Evolutionary conservation across 2,797 vertebrate genomes (phyloP), one percentile per base, ranked within the genome.

Genomic region (Taeniopygia guttata): DNA sequence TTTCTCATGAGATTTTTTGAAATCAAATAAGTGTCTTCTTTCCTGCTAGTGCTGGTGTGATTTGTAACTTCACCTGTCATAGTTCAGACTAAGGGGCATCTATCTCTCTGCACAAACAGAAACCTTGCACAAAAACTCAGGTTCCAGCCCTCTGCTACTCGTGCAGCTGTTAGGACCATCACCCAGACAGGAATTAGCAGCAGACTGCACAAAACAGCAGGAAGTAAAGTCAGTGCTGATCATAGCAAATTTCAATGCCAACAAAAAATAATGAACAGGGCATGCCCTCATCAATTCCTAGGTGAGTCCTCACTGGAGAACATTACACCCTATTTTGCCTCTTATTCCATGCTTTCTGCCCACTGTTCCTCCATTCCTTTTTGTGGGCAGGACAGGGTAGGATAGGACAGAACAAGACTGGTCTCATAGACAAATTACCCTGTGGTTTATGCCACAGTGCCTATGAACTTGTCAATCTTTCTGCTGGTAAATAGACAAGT

Each of bases 1-100:
- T 87, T 88, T 40, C 67, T 90, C 67, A 26, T 49, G 77, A 74
- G 73, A 63, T 29, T 82, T 90, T 81, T 88, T 69, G 34, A 4
- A 93, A 94, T 93, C 55, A 88, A 62, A 76, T 93, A 76, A 92
- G 21, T 73, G 72, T 85, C 78, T 84, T 86, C n/a, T 20, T 87
- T 74, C 77, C 79, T 68, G n/a, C 51, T 84, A 66, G 40, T 58
- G 56, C 17, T 68, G 66, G 16, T 0, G 0, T 85, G 80, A 86
- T 93, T 83, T 90, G 54, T 82, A 82, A 56, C 78, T 93, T 84
- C 55, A 87, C 40, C 72, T 87, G 87, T 91, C 72, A 74, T 22
- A 68, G 60, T 89, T 93, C 70, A 90, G 67, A 56, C 40, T 67
- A 76, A 90, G 13, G 48, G 60, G 26, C 27, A 67, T 95, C 67